Percentiles rank a stretch among this genome's conserved stretches.
These are phyloP conservation scores for Drosophila willistoni DNA, from an alignment of 1,140 invertebrate genomes.

Conservation along the genomic window DNA sequence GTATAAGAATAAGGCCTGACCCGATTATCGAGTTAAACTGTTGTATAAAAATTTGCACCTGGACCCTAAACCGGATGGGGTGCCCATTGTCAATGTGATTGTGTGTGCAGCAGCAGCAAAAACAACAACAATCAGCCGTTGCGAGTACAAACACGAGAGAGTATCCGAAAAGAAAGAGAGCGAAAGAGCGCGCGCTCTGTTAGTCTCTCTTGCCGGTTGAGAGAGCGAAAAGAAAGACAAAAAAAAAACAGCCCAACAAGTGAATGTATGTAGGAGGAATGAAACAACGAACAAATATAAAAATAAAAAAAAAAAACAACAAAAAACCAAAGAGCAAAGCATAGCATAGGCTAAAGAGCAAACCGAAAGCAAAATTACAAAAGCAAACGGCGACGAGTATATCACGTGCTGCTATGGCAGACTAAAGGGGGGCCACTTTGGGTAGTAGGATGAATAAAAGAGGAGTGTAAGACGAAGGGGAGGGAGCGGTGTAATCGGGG, in stretches of 20 bases:
- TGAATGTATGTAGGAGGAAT: slow-evolving; percentile 57
- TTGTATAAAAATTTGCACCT: slow-evolving; percentile 79
- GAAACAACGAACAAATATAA: slow-evolving; percentile 39
- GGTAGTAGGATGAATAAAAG: not conserved
- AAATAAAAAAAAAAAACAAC: slow-evolving; percentile 46
- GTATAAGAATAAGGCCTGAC: slow-evolving; percentile 64
- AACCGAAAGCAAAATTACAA: slow-evolving; percentile 70
- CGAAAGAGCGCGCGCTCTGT: slow-evolving; percentile 20
- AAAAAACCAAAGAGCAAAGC: slow-evolving; percentile 63
- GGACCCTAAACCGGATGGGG: slow-evolving; percentile 78
- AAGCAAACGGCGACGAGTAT: slow-evolving; percentile 69
- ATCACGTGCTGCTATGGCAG: slow-evolving; percentile 72
- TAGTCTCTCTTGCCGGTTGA: slow-evolving; percentile 41
- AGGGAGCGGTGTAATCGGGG: slow-evolving; percentile 8
- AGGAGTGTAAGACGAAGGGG: slow-evolving; percentile 3
- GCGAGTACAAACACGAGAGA: slow-evolving; percentile 26
- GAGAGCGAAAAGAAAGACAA: slow-evolving; percentile 40
- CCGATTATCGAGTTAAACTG: slow-evolving; percentile 78
- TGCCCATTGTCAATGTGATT: slow-evolving; percentile 64
- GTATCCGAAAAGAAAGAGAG: slow-evolving; percentile 10
- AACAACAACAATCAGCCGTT: slow-evolving; percentile 44
- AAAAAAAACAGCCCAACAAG: slow-evolving; percentile 78
- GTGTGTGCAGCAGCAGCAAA: slow-evolving; percentile 3
- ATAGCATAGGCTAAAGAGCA: slow-evolving; percentile 71
- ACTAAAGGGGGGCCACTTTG: slow-evolving; percentile 12